phyloP scores from a whole-genome alignment of 2,113 vertebrate species.

The Onychostruthus taczanowskii region DNA sequence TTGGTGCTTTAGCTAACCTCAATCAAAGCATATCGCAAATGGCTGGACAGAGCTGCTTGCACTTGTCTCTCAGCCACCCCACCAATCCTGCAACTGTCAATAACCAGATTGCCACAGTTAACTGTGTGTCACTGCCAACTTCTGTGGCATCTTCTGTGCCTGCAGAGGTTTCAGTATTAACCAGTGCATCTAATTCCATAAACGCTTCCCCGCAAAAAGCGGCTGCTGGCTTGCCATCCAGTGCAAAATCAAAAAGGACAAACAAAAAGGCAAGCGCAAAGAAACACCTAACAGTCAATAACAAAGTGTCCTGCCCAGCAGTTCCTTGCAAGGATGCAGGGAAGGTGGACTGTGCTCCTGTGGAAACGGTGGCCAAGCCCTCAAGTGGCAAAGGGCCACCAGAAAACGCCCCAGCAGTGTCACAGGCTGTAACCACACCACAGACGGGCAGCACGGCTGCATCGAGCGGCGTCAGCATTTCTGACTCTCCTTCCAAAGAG shows the following conservation, averaged over 20 bases:
- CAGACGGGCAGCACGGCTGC: background rate
- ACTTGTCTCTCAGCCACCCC: constrained; percentile 71
- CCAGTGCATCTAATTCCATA: constrained; percentile 32
- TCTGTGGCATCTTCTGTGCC: constrained; percentile 41
- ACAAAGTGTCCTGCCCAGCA: constrained; percentile 37
- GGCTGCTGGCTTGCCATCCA: constrained; percentile 20
- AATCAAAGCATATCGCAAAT: constrained; percentile 97
- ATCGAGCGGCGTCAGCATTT: accelerated
- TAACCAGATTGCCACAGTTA: constrained; percentile 62
- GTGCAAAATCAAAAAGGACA: constrained; percentile 74
- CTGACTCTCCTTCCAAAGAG: constrained; percentile 54
- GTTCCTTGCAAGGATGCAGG: constrained; percentile 61
- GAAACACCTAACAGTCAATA: constrained; percentile 70
- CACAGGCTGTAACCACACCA: background rate
- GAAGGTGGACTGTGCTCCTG: constrained; percentile 36
- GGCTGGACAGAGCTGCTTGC: constrained; percentile 83
- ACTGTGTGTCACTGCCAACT: constrained; percentile 57
- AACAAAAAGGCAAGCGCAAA: constrained; percentile 78
- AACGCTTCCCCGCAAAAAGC: constrained; percentile 51
- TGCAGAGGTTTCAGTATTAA: constrained; percentile 51
- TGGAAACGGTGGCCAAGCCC: background rate
- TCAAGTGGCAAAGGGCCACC: background rate
- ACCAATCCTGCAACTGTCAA: constrained; percentile 70
- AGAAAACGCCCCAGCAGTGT: background rate
- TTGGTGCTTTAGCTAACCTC: constrained; percentile 93